Conservation (phyloP, 2,113 vertebrate genomes). For the Chlorodrepanis virens region DNA sequence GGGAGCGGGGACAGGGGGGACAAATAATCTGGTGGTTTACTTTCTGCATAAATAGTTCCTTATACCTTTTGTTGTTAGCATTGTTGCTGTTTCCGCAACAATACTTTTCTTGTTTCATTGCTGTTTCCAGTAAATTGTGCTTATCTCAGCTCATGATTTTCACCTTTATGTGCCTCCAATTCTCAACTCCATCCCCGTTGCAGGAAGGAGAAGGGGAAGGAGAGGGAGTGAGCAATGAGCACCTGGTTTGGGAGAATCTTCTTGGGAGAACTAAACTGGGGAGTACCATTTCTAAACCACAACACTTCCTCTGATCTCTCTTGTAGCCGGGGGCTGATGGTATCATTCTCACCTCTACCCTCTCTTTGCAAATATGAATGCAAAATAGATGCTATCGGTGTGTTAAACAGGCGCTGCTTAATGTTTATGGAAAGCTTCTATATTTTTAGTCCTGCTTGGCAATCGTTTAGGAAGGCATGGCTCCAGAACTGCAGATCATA, state of each 20-base stretch:
- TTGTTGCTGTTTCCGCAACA: not conserved
- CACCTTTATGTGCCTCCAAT: not conserved
- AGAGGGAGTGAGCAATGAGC: not conserved
- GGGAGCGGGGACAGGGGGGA: fast-evolving
- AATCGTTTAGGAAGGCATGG: not conserved
- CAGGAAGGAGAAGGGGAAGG: not conserved
- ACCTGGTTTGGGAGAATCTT: not conserved
- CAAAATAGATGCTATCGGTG: not conserved
- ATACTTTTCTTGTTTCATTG: not conserved
- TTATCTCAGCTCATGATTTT: not conserved
- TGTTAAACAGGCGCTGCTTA: not conserved
- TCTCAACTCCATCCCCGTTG: not conserved
- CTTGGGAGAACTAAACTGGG: fast-evolving
- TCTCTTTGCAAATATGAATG: not conserved
- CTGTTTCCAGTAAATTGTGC: not conserved
- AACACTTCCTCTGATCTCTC: not conserved
- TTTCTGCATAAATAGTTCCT: not conserved
- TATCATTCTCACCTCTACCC: not conserved
- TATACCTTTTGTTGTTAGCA: not conserved
- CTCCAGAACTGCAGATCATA: not conserved
- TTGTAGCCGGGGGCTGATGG: not conserved
- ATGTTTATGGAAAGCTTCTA: not conserved
- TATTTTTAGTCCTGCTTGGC: not conserved
- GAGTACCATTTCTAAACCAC: not conserved
- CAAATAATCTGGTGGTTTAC: not conserved